Base-by-base conservation (phyloP, 2,888 invertebrate genomes). In the Pasiphila rectangulata region DNA sequence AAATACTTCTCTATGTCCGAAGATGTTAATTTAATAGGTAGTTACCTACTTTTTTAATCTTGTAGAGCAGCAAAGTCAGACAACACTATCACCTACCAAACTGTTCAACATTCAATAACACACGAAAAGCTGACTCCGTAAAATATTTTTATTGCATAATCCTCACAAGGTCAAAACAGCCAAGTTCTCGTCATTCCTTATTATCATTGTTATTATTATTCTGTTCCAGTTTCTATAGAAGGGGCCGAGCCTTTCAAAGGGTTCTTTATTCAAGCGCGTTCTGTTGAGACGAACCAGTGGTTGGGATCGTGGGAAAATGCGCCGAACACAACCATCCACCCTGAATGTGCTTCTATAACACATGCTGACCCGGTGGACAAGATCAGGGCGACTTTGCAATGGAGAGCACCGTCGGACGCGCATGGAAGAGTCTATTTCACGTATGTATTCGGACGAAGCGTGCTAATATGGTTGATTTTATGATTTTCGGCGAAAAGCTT, bases 241-340 rank as follows among this genome's bases (percentile, higher is more conserved):
- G 91, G 90, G 0, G 70, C 79, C 6, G 90, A 89, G 9, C 79
- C 92, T 1, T 95, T 95, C 83, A 93, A 94, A 63, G 95, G 95
- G n/a, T 95, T 95, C 89, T 94, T 95, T 78, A 81, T 95, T 32
- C 95, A 95, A 83, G 95, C 94, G 0, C 91, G 95, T 25, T 94
- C 95, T 61, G 91, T 89, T 5, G 89, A 91, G 48, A 91, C 92
- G 0, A 90, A 94, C 67, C 90, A 92, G 52, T 95, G 95, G 95
- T 86, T 95, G 34, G 95, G 95, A 1, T 83, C 90, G 25, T 95
- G 94, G 93, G 90, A 92, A 51, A 90, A 92, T 56, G 92, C 93
- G 0, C 91, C 93, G 0, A 94, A 95, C 70, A 94, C 94, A 1
- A 95, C 93, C 59, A 85, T 91, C 2, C 94, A 94, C 65, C 92